Evolutionary conservation across 2,113 vertebrate genomes (phyloP), one percentile per base, ranked within the genome.

Genomic region (Gallinago media): DNA sequence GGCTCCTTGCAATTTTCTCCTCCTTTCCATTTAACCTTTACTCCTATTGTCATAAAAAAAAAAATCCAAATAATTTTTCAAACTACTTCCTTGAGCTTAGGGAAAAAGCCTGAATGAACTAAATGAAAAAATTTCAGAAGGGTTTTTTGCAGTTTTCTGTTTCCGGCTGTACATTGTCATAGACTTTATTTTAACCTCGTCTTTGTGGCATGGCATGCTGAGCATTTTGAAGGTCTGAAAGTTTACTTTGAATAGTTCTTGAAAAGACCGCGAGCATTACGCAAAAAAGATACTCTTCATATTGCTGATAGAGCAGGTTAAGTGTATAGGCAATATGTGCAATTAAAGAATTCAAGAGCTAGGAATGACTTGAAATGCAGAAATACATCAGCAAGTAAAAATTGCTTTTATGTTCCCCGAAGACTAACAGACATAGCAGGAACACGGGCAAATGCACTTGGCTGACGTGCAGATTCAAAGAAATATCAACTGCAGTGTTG

Each of bases 1-100:
- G 85, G 59, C 40, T 80, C 59, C 75, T 74, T 36, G 55, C 50
- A 95, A 68, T 90, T 88, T 67, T 65, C 4, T 0, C 63, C 85
- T 95, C 47, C 75, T 80, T 94, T 66, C 72, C 44, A 81, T 86
- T 90, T 90, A 94, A 90, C 47, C 32, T 95, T 88, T 94, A 55
- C 81, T 88, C 46, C 58, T 70, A 71, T 40, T 92, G 59, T 83
- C 63, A 80, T 56, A 27, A 32, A 80, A 92, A 80, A 92, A 38
- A 38, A 85, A 90, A 63, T 6, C n/a, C 26, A n/a, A 61, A 72
- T 72, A 73, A 79, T 83, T 78, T 59, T 70, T 19, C 22, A 31
- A 67, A 70, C 27, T 59, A 9, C 26, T 86, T 80, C 59, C 42
- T 90, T 58, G 19, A 87, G 19, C 6, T 87, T 82, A 63, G 47